phyloP scores from a whole-genome alignment of 2,797 vertebrate species.

The Lateolabrax maculatus region DNA sequence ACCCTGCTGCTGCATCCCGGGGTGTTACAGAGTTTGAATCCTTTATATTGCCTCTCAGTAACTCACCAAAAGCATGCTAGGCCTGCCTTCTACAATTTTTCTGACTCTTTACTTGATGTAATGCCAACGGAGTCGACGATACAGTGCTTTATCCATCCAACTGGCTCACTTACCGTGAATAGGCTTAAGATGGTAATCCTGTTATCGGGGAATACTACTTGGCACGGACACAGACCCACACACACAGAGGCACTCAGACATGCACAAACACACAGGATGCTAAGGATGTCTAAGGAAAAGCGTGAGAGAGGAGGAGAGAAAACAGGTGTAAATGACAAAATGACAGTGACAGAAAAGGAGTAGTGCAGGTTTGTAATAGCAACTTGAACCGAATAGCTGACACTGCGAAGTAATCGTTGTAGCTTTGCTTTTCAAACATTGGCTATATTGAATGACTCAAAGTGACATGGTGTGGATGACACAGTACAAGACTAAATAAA shows the following conservation, averaged over 20 bases:
- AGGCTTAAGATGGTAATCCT: slow-evolving; percentile 84
- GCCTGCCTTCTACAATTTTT: slow-evolving; percentile 67
- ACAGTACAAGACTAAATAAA: slow-evolving; percentile 56
- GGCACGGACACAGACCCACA: slow-evolving; percentile 63
- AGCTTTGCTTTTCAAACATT: slow-evolving; percentile 47
- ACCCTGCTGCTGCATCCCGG: slow-evolving; percentile 34
- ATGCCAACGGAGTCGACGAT: slow-evolving; percentile 69
- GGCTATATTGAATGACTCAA: slow-evolving; percentile 41
- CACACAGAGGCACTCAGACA: slow-evolving; percentile 37
- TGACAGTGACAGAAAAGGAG: slow-evolving; percentile 35
- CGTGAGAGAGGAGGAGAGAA: slow-evolving; percentile 22
- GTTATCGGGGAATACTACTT: slow-evolving; percentile 82
- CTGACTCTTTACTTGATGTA: slow-evolving; percentile 74
- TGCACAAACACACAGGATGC: slow-evolving; percentile 38
- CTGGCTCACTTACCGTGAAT: slow-evolving; percentile 81
- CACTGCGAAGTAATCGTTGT: slow-evolving; percentile 25
- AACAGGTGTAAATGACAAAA: slow-evolving; percentile 29
- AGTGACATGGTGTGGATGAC: slow-evolving; percentile 56
- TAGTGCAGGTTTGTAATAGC: slow-evolving; percentile 27
- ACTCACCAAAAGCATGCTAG: slow-evolving; percentile 57
- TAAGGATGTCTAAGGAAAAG: slow-evolving; percentile 27
- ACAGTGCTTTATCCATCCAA: slow-evolving; percentile 79
- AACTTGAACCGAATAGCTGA: slow-evolving; percentile 38
- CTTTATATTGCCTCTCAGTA: slow-evolving; percentile 58
- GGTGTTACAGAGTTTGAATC: slow-evolving; percentile 51